Evolutionary conservation across 2,113 vertebrate genomes (phyloP).

Genomic region (Megatriorchis doriae): DNA sequence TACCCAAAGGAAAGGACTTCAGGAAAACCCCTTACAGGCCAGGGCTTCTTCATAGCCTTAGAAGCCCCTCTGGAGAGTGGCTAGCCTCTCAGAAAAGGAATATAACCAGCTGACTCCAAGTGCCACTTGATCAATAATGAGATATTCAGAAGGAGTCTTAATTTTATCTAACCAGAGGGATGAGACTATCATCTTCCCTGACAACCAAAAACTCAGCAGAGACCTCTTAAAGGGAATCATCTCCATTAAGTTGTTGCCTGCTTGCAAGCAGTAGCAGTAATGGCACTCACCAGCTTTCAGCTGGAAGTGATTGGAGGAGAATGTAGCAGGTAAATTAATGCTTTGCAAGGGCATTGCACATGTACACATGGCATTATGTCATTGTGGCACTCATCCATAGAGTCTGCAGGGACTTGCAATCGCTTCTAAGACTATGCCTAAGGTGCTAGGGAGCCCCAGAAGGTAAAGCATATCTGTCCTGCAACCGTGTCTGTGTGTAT

Average conservation of each 20-base stretch:
- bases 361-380: not conserved
- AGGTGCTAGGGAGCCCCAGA: not conserved
- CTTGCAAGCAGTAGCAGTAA: conserved; percentile 44
- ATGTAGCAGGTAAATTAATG: conserved; percentile 32
- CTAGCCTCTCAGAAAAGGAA: conserved; percentile 50
- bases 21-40: not conserved
- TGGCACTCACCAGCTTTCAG: conserved; percentile 54
- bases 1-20: not conserved
- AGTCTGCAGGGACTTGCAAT: not conserved
- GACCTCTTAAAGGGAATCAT: conserved; percentile 66
- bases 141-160: conserved; percentile 69
- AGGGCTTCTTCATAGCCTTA: not conserved
- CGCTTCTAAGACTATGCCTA: not conserved
- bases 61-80: not conserved
- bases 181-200: conserved; percentile 64
- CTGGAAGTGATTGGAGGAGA: not conserved
- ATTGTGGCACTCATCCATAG: not conserved
- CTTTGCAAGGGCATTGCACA: not conserved
- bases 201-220: conserved; percentile 68
- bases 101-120: conserved; percentile 58
- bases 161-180: conserved; percentile 60
- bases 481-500: not conserved
- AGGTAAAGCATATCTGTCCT: not conserved
- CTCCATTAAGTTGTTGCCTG: conserved; percentile 64
- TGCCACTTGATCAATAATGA: conserved; percentile 69